Percentiles rank a stretch among this genome's conserved stretches.
Evolutionary conservation across 2,797 vertebrate genomes (phyloP).

Genomic region (Echeneis naucrates): DNA sequence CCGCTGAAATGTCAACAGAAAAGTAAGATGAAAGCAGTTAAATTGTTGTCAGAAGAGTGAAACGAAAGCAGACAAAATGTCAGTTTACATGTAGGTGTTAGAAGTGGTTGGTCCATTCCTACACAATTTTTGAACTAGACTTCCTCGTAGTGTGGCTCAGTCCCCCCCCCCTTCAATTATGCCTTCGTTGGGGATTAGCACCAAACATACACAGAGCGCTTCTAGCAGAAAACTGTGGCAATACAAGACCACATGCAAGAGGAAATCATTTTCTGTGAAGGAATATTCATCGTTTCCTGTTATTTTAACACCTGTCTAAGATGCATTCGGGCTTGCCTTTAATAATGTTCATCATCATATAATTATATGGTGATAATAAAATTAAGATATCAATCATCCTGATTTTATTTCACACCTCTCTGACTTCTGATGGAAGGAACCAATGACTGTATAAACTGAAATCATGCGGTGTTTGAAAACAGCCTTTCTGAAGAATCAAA

Average conservation of each 20-base stretch:
- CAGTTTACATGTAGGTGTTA: neutral
- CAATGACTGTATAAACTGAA: neutral
- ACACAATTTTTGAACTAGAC: too few relatives aligned
- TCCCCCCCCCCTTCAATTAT: slow-evolving; percentile 34
- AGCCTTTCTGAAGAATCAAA: slow-evolving; percentile 10
- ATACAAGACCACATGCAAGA: slow-evolving; percentile 28
- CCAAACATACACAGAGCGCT: slow-evolving; percentile 35
- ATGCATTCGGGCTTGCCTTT: slow-evolving; percentile 1
- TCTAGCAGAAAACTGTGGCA: slow-evolving; percentile 43
- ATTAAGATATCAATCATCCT: neutral
- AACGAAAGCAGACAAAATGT: neutral
- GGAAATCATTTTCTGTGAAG: slow-evolving; percentile 52
- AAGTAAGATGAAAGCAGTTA: too few relatives aligned
- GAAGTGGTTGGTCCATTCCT: too few relatives aligned
- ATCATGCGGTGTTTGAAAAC: neutral
- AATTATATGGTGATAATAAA: neutral
- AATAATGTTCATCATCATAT: slow-evolving; percentile 9
- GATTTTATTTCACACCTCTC: slow-evolving; percentile 16
- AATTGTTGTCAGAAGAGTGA: neutral
- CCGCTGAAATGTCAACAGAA: too few relatives aligned
- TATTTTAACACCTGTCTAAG: slow-evolving; percentile 25
- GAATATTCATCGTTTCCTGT: slow-evolving; percentile 32
- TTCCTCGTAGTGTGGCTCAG: slow-evolving; percentile 9
- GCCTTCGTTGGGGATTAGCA: slow-evolving; percentile 46
- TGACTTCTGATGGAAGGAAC: slow-evolving; percentile 6